Base-by-base conservation (phyloP, 30 jellyfish, hydroid and myxozoan species). In the Calvadosia cruxmelitensis region DNA sequence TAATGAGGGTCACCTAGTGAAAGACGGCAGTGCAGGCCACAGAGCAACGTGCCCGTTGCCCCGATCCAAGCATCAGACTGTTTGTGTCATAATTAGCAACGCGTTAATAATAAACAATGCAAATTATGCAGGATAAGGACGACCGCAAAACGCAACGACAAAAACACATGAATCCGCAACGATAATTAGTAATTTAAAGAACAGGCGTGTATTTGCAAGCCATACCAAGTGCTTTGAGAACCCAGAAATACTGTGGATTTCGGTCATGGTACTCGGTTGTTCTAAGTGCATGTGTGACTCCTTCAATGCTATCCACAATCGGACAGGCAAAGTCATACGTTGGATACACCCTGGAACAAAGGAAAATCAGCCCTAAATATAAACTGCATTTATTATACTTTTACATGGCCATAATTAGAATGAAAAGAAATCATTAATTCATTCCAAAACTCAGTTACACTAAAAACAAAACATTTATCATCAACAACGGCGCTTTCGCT, bases 261-360 rank as follows among this genome's bases (percentile, higher is more conserved):
- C 99, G 71, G 75, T 92, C 99, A 36, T 73, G 86, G 81, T 92
- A 92, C 69, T 92, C 99, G 2, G 99, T 77, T 27, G 99, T 92
- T 65, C 99, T 69, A 63, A 92, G 64, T 1, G 99, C 96, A 71
- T 92, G 99, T 57, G 99, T 92, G 62, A 92, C 99, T 23, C 94
- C 95, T 75, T 92, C 99, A 33, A 92, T 68, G 53, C 96, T 83
- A 77, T 92, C 99, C 16, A 92, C 99, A 42, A 92, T 82, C 32
- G 99, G 99, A 68, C 99, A 92, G 3, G 99, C 99, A 71, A 92
- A 80, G 65, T 92, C 99, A 49, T 92, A 92, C 32, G 99, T 92
- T 23, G 99, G 99, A 68, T 92, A 92, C 16, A 73, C 95, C 69
- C 97, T 87, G 33, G n/a, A 72, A 83, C 27, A n/a, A 64, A 66